Conservation (phyloP, 2,888 invertebrate species). For the Stenurella melanura region DNA sequence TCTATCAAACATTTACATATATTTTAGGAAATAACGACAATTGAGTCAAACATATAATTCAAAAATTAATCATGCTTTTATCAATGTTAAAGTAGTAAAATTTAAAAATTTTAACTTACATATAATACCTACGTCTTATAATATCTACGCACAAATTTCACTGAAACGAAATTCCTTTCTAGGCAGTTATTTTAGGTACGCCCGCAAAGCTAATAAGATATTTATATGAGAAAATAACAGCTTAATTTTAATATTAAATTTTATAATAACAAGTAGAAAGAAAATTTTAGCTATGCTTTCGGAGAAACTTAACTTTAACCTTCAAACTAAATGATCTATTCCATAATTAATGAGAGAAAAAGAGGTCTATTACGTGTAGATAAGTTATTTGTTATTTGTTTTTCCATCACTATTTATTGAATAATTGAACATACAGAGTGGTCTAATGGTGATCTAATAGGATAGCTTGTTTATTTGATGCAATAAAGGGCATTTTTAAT, state of each 20-base stretch:
- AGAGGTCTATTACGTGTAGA: background rate
- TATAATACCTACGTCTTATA: conserved; percentile 4
- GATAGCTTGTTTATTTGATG: no score
- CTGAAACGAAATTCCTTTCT: background rate
- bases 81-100: no score
- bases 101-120: background rate
- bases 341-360: background rate
- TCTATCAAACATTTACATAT: no score
- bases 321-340: background rate
- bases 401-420: no score
- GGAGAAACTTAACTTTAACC: conserved; percentile 5
- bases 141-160: background rate
- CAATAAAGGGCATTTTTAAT: no score
- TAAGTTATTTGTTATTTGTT: no score
- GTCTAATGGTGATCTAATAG: no score
- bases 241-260: conserved; percentile 14
- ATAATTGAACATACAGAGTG: no score
- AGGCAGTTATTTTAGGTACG: background rate
- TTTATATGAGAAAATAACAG: conserved; percentile 34
- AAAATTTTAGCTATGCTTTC: background rate
- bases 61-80: no score
- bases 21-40: no score
- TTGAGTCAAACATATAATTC: no score
- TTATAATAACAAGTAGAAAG: conserved; percentile 1
- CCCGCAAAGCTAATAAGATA: conserved; percentile 6